phyloP scores from a whole-genome alignment of 2,797 vertebrate genomes.

The Notolabrus celidotus region DNA sequence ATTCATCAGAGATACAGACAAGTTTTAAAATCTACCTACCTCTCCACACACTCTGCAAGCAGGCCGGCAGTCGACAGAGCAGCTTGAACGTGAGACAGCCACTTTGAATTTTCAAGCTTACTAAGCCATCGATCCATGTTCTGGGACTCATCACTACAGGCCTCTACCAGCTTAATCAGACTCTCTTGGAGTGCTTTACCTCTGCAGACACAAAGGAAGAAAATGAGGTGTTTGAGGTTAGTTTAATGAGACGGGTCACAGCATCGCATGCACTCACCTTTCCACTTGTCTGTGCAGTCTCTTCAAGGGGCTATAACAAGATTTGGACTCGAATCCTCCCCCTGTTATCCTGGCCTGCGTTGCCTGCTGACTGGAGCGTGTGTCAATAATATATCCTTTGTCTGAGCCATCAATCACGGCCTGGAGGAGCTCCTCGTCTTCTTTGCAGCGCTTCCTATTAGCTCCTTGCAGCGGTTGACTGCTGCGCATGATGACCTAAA shows the following conservation, averaged over 20 bases:
- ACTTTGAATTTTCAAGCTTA: conserved; percentile 89
- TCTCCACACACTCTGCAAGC: conserved; percentile 90
- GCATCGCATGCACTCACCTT: conserved; percentile 74
- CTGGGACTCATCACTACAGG: conserved; percentile 82
- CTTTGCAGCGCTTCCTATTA: conserved; percentile 86
- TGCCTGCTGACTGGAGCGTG: conserved; percentile 85
- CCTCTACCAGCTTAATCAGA: conserved; percentile 86
- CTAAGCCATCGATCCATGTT: conserved; percentile 91
- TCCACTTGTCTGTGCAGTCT: conserved; percentile 88
- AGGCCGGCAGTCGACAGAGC: conserved; percentile 88
- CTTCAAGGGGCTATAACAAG: conserved; percentile 86
- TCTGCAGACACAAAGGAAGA: conserved; percentile 67
- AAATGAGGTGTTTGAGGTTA: not conserved
- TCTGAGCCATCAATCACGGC: conserved; percentile 76
- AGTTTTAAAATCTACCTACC: conserved; percentile 71
- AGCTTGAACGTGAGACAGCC: conserved; percentile 90
- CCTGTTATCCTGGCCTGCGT: conserved; percentile 87
- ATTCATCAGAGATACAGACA: too few relatives aligned
- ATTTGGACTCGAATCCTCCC: conserved; percentile 88
- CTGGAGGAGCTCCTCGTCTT: conserved; percentile 88
- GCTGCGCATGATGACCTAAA: conserved; percentile 89
- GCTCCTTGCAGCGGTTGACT: conserved; percentile 88
- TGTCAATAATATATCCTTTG: conserved; percentile 88
- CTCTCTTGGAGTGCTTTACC: conserved; percentile 90
- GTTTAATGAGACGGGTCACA: not conserved